Conservation (phyloP, 2,797 vertebrate genomes). For the Sciurus vulgaris region DNA sequence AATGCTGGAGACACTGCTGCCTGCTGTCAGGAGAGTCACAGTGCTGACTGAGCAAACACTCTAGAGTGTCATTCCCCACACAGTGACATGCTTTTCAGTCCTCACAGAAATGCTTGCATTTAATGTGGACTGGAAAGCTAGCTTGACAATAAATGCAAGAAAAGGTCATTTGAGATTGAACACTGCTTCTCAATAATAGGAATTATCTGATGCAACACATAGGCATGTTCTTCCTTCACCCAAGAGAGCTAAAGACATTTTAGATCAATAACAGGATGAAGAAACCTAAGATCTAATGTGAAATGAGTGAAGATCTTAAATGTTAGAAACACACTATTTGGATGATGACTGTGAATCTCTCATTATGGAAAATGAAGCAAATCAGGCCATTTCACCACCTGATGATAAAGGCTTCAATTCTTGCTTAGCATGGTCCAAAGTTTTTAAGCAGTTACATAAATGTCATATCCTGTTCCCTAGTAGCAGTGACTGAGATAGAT, state of each 20-base stretch:
- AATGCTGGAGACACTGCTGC: constrained; percentile 20
- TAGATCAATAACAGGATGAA: constrained; percentile 75
- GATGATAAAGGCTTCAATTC: neutral
- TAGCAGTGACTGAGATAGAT: neutral
- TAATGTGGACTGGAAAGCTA: constrained; percentile 78
- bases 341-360: neutral
- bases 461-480: neutral
- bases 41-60: constrained; percentile 77
- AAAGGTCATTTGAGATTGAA: constrained; percentile 87
- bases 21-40: constrained; percentile 70
- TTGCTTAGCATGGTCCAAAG: neutral
- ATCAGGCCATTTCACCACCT: neutral
- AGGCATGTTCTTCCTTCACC: constrained; percentile 73
- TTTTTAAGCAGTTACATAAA: constrained; percentile 39
- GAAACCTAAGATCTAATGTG: constrained; percentile 66
- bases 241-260: constrained; percentile 74
- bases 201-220: constrained; percentile 81
- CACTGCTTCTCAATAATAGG: constrained; percentile 82
- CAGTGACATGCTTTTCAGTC: constrained; percentile 74
- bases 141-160: constrained; percentile 82
- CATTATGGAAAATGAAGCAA: neutral
- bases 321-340: neutral
- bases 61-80: constrained; percentile 54
- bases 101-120: constrained; percentile 79
- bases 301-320: constrained; percentile 56